A percentile compares a stretch with the other conserved stretches of the same genome.
These are phyloP conservation scores for Parthenolecanium corni DNA, from an alignment of 2,888 invertebrate species.

Conservation along the genomic window DNA sequence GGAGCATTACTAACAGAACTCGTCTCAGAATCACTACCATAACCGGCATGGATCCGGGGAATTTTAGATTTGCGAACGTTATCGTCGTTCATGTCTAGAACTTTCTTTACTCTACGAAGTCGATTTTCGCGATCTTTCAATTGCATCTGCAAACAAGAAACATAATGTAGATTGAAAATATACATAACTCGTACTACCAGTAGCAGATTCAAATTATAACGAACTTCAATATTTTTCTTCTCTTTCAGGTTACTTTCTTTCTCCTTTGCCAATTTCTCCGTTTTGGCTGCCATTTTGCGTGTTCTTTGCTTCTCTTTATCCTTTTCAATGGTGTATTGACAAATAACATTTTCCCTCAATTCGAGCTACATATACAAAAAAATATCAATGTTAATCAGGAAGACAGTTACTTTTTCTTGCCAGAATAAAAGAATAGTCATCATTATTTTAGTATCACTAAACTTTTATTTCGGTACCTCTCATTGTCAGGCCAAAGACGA, in stretches of 20 bases:
- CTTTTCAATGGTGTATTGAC: slow-evolving; percentile 38
- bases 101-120: slow-evolving; percentile 1
- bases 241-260: slow-evolving; percentile 46
- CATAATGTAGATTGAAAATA: not conserved
- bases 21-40: not conserved
- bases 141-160: not conserved
- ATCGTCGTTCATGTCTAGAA: not conserved
- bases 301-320: slow-evolving; percentile 43
- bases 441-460: no score
- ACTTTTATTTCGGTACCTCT: no score
- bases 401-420: no score
- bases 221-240: slow-evolving; percentile 31
- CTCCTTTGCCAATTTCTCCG: slow-evolving; percentile 62
- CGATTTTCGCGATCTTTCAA: not conserved
- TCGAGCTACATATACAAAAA: not conserved
- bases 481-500: no score
- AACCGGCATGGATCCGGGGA: not conserved
- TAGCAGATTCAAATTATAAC: no score
- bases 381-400: no score
- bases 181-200: not conserved
- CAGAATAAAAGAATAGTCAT: no score
- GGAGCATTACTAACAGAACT: not conserved
- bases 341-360: slow-evolving; percentile 32
- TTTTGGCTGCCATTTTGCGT: slow-evolving; percentile 52
- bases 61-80: not conserved